These are phyloP conservation scores for Hyla sarda DNA, from an alignment of 2,113 vertebrate genomes.

Conservation along the genomic window DNA sequence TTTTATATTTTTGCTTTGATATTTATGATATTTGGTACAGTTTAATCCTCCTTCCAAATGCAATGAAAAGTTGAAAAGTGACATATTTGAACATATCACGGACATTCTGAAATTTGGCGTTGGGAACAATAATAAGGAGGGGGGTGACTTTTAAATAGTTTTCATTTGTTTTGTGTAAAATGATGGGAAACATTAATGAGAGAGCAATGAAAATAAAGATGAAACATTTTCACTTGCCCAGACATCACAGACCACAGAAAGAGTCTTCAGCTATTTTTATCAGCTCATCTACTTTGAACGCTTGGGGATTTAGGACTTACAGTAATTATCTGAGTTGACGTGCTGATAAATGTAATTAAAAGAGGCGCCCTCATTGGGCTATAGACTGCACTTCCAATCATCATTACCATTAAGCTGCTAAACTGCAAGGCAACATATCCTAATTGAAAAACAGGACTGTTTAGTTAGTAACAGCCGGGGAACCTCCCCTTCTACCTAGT, in stretches of 20 bases:
- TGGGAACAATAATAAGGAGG: not conserved
- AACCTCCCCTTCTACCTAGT: not conserved
- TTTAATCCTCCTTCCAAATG: too few species aligned
- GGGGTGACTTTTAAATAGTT: too few species aligned
- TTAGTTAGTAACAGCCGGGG: not conserved
- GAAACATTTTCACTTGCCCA: constrained; percentile 14
- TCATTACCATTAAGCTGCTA: constrained; percentile 25
- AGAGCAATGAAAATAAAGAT: constrained; percentile 10
- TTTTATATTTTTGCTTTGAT: too few species aligned
- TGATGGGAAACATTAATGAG: not conserved
- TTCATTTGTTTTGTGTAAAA: too few species aligned
- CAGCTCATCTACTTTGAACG: constrained; percentile 28
- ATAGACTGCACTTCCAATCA: not conserved
- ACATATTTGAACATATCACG: too few species aligned
- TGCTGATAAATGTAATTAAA: constrained; percentile 48
- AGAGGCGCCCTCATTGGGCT: constrained; percentile 5
- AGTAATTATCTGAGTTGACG: constrained; percentile 48
- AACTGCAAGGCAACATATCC: not conserved
- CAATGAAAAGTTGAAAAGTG: too few species aligned
- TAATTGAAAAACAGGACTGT: constrained; percentile 15
- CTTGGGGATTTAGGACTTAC: constrained; percentile 48
- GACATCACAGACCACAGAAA: not conserved
- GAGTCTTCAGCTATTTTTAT: constrained; percentile 33
- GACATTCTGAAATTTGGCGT: not conserved
- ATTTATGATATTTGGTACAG: too few species aligned